A percentile compares a stretch with the other conserved stretches of the same genome.
These are phyloP conservation scores for Pipistrellus nathusii DNA, from an alignment of 2,797 vertebrate genomes.

Conservation along the genomic window DNA sequence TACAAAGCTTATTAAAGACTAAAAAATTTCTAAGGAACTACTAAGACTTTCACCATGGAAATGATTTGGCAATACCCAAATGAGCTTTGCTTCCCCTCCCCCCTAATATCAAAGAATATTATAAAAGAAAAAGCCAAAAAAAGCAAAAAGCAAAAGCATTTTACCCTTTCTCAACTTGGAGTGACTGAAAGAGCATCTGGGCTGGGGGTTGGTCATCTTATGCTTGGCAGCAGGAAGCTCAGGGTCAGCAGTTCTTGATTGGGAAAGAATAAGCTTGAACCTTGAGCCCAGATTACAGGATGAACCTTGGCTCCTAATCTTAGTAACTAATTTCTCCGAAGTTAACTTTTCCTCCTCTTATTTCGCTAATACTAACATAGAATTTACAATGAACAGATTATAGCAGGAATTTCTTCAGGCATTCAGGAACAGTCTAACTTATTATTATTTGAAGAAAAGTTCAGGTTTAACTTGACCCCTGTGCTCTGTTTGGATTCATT, in stretches of 20 bases:
- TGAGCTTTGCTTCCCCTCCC: background rate
- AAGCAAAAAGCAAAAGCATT: conserved; percentile 4
- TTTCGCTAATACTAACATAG: background rate
- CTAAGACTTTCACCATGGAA: conserved; percentile 55
- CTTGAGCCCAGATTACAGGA: conserved; percentile 62
- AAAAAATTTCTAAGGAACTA: conserved; percentile 17
- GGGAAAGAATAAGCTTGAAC: conserved; percentile 60
- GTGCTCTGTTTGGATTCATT: background rate
- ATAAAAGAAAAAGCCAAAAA: background rate
- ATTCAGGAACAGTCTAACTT: background rate
- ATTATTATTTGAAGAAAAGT: conserved; percentile 28
- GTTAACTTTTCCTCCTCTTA: conserved; percentile 43
- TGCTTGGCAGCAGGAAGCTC: background rate
- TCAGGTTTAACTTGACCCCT: background rate
- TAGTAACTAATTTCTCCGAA: conserved; percentile 42
- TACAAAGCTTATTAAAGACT: conserved; percentile 33
- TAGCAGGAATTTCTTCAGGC: background rate
- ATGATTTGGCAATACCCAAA: conserved; percentile 9
- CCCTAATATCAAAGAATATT: conserved; percentile 32
- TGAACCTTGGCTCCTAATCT: conserved; percentile 59
- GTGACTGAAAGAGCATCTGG: background rate
- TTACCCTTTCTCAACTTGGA: conserved; percentile 34
- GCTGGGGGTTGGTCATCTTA: background rate
- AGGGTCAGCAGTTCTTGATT: background rate
- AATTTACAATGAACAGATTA: background rate